Base-by-base conservation (phyloP, 2,888 invertebrate genomes). In the Pollenia labialis region DNA sequence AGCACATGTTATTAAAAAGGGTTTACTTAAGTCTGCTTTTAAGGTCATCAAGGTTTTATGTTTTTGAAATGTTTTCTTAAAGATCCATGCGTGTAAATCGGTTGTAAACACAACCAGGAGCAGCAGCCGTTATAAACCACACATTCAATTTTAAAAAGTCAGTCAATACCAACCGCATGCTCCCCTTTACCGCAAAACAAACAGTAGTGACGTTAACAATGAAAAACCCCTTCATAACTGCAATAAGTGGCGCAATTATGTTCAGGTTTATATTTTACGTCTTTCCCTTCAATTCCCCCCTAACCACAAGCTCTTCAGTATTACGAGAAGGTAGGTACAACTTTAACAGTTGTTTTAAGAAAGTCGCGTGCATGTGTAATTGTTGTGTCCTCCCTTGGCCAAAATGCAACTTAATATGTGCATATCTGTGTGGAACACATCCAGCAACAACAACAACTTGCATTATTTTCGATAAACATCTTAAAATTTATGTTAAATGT, bases 171-270 rank as follows among this genome's bases (percentile, higher is more conserved):
- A 76, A 42, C 23, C 58, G 6, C 14, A 3, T 18, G 23, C 10
- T 32, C 16, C 11, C 18, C 4, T 23, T 3, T 8, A 14, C 54
- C 32, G 6, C 32, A 32, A 64, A 11, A 72, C 23, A 18, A 48
- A 69, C 71, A 9, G 71, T 87, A 71, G 71, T 79, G 66, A 68
- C 16, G 71, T 76, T 12, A 76, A 66, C 74, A 80, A 71, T 86
- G 23, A 81, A 77, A 69, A 40, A 46, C 58, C 77, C 77, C 69
- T 77, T 77, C 77, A 79, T 74, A 69, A 76, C 62, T 46, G 76
- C 82, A 66, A 81, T 87, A 87, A 87, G 84, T 84, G 81, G 87
- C 69, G 87, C 81, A 87, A 87, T 87, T 87, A 87, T 74, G 72
- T 81, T 72, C 84, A 84, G 62, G 84, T 87, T 83, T 81, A 77